Conservation (phyloP, 2,797 vertebrate genomes). For the Cyprinella venusta region DNA sequence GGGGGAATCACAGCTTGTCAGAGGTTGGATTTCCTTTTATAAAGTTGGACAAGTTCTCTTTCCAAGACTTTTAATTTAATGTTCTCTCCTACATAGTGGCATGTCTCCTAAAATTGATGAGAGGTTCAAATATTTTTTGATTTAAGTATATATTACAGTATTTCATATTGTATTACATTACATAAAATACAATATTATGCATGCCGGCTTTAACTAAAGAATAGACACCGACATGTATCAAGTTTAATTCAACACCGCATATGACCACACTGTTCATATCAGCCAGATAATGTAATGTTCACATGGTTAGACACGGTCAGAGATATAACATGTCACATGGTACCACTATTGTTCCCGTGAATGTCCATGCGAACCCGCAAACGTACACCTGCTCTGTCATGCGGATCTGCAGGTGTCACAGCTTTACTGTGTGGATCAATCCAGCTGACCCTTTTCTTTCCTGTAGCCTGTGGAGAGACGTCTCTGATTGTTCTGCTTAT, state of each 20-base stretch:
- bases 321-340: slow-evolving; percentile 21
- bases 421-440: slow-evolving; percentile 69
- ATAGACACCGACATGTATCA: too few species aligned
- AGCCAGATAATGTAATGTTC: neutral
- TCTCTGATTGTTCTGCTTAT: slow-evolving; percentile 69
- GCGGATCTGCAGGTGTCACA: slow-evolving; percentile 58
- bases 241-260: too few species aligned
- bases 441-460: slow-evolving; percentile 70
- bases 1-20: neutral
- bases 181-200: neutral
- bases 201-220: too few species aligned
- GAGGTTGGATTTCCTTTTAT: neutral
- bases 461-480: slow-evolving; percentile 66
- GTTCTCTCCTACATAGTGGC: neutral
- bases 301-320: slow-evolving; percentile 1
- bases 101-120: neutral
- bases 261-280: neutral
- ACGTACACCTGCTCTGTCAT: slow-evolving; percentile 40
- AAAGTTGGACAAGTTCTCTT: neutral
- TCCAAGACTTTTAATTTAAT: neutral
- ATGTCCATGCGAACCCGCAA: slow-evolving; percentile 33
- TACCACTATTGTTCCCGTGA: slow-evolving; percentile 9
- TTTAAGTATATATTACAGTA: too few species aligned
- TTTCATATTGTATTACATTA: neutral
- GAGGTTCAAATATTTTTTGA: too few species aligned